These are phyloP conservation scores for Cremastobaeus sp. DNA, from an alignment of 2,888 invertebrate genomes.

Conservation along the genomic window DNA sequence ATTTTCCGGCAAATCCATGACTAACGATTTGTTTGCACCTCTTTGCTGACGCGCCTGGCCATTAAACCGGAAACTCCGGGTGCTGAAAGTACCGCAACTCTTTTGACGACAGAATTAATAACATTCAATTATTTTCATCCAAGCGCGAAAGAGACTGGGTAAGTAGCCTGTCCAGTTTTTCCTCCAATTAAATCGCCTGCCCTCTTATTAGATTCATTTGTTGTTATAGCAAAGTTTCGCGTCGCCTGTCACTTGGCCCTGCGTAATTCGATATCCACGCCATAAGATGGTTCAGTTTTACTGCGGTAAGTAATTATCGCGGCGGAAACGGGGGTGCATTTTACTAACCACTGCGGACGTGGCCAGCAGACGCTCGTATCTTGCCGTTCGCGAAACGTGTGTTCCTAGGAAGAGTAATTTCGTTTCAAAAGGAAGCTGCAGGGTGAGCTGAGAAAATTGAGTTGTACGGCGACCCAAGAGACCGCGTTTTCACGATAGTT, in stretches of 20 bases:
- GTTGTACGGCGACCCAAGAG: conserved; percentile 62
- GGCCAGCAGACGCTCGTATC: conserved; percentile 11
- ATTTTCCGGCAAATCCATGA: too few relatives aligned
- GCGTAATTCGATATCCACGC: conserved; percentile 14
- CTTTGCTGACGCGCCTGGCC: too few relatives aligned
- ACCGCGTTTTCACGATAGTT: conserved; percentile 50
- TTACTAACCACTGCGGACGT: conserved; percentile 29
- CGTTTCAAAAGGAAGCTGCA: conserved; percentile 63
- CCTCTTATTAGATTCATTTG: conserved; percentile 1
- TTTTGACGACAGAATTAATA: too few relatives aligned
- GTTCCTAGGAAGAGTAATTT: conserved; percentile 61
- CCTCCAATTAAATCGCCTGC: neutral
- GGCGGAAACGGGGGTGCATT: conserved; percentile 28
- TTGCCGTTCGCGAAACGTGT: conserved; percentile 39
- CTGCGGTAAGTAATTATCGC: conserved; percentile 34
- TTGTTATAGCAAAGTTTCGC: too few relatives aligned
- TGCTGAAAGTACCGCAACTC: too few relatives aligned
- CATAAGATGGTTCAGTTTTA: conserved; percentile 29
- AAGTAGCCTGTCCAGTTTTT: too few relatives aligned
- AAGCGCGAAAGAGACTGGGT: too few relatives aligned
- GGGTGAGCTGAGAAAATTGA: conserved; percentile 67
- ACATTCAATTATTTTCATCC: too few relatives aligned
- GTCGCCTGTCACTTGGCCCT: too few relatives aligned
- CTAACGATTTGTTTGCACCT: too few relatives aligned
- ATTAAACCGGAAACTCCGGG: too few relatives aligned